These are phyloP conservation scores for Macropodus opercularis DNA, from an alignment of 2,797 vertebrate genomes.

Conservation along the genomic window DNA sequence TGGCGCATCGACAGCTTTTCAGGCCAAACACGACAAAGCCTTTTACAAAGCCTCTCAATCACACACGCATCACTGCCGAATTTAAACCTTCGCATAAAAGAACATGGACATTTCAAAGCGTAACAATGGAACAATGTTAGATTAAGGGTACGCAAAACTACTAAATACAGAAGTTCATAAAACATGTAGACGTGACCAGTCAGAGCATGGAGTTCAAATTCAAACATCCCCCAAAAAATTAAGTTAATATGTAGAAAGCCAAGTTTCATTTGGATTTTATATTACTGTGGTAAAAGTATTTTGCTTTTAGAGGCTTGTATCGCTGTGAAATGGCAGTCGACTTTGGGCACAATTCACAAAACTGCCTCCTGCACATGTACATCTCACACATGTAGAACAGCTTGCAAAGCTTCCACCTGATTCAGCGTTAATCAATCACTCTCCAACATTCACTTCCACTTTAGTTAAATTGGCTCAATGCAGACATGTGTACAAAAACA, in stretches of 20 bases:
- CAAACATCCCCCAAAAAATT: too few relatives aligned
- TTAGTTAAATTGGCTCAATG: background rate
- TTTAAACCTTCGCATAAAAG: constrained; percentile 9
- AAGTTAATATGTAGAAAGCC: too few relatives aligned
- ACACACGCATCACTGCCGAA: constrained; percentile 25
- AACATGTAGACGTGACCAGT: too few relatives aligned
- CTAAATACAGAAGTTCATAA: background rate
- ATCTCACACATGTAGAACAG: too few relatives aligned
- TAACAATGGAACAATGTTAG: background rate
- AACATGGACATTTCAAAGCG: constrained; percentile 22
- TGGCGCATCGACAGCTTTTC: background rate
- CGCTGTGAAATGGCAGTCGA: background rate
- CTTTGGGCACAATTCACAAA: background rate
- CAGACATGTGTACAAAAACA: background rate
- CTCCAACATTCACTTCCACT: background rate
- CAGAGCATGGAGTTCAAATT: too few relatives aligned
- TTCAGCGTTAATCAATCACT: background rate
- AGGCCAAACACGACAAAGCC: background rate
- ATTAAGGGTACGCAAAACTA: background rate
- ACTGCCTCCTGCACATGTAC: background rate
- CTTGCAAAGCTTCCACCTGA: background rate
- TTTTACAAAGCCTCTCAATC: constrained; percentile 25
- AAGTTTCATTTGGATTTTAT: too few relatives aligned
- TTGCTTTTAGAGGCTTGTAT: background rate
- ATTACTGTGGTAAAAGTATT: too few relatives aligned